A percentile compares a stretch with the other conserved stretches of the same genome.
Evolutionary conservation across 2,888 invertebrate species (phyloP).

Genomic region (Eueremaeus valkanovi): DNA sequence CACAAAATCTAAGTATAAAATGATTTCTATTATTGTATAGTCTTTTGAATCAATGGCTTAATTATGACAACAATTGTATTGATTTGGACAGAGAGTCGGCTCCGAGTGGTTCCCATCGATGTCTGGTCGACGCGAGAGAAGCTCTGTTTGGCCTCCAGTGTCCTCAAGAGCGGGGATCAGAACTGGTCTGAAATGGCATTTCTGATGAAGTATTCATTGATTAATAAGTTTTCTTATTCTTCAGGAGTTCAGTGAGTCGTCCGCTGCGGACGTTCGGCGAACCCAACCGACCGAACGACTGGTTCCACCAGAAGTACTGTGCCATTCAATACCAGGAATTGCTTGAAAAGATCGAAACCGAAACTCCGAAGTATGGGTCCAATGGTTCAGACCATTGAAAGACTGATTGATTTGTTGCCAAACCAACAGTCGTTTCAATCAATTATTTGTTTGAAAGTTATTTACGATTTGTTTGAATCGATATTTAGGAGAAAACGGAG

Average conservation of each 20-base stretch:
- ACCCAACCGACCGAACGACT: conserved; percentile 69
- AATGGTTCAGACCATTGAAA: neutral
- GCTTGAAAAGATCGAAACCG: conserved; percentile 74
- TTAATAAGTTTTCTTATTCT: no score
- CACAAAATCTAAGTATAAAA: neutral
- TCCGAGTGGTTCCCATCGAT: conserved; percentile 62
- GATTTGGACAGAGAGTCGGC: neutral
- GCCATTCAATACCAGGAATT: conserved; percentile 80
- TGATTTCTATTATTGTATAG: neutral
- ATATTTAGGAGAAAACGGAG: conserved; percentile 60
- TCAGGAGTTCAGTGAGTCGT: conserved; percentile 76
- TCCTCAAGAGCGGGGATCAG: conserved; percentile 77
- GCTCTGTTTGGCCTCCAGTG: conserved; percentile 77
- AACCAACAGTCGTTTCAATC: no score
- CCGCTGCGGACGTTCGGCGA: conserved; percentile 73
- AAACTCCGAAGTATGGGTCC: conserved; percentile 66
- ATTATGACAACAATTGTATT: neutral
- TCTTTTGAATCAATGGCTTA: neutral
- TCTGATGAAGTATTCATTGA: no score
- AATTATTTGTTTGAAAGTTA: no score
- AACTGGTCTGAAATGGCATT: conserved; percentile 68
- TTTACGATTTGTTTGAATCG: neutral
- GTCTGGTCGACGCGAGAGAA: conserved; percentile 81
- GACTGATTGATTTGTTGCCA: neutral
- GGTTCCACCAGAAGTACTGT: conserved; percentile 87